Evolutionary conservation across 2,113 vertebrate species (phyloP), one percentile per base, ranked within the genome.

Genomic region (Rhinoderma darwinii): DNA sequence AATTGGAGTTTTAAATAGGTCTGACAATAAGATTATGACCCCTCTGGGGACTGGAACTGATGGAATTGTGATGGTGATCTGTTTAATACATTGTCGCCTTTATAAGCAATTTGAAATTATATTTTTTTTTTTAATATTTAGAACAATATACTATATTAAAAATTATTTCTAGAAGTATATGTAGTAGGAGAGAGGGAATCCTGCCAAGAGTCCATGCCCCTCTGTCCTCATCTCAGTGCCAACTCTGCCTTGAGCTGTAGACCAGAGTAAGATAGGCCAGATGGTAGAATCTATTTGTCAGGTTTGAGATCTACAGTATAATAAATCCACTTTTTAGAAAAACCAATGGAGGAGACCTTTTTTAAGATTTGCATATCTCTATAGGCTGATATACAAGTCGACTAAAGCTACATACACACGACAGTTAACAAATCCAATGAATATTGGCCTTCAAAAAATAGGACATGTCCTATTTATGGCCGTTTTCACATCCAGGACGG

Each of bases 151-250:
- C 4, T 18, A 20, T 18, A 68, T 68, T 35, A 68, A 17, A 68
- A 68, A 32, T 35, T 15, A 18, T 68, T 68, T 1, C 63, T 68
- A 68, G 18, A 35, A 37, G n/a, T n/a, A n/a, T n/a, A n/a, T n/a
- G n/a, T 68, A 68, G 4, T 68, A 18, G 37, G 27, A 30, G 3
- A 66, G 32, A 68, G 63, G 27, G 30, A 35, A 15, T 37, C 32
- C 30, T 68, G 63, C 63, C 63, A 68, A 68, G 30, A 20, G 32
- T 9, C 63, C 63, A 35, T 68, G 63, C 32, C 63, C 63, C 32
- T 68, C 32, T 68, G 32, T 32, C 63, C 63, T 68, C 63, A 68
- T 68, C 63, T 68, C 32, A n/a, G 15, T 68, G 63, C 63, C 63
- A 68, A 68, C 63, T 68, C 37, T 14, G 63, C 63, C 63, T 37